Evolutionary conservation across 2,113 vertebrate genomes (phyloP).

Genomic region (Eudyptes chrysolophus): DNA sequence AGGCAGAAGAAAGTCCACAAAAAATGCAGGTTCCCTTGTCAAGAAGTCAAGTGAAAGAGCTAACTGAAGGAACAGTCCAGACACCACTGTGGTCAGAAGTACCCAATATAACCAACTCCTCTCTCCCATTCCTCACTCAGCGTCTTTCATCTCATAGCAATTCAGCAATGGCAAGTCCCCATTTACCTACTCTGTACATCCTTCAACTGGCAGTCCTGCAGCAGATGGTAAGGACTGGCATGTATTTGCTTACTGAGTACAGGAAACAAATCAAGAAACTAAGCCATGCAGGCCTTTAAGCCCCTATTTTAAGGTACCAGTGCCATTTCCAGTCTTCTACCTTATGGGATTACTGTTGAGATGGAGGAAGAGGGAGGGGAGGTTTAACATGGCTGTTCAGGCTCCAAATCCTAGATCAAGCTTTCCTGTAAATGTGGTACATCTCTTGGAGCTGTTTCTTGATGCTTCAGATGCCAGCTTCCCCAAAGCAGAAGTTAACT

Average conservation of each 20-base stretch:
- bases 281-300: neutral
- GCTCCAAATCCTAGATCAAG: neutral
- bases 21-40: neutral
- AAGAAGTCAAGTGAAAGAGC: neutral
- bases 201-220: neutral
- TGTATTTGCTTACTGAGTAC: neutral
- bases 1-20: neutral
- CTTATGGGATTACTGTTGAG: neutral
- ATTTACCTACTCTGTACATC: neutral
- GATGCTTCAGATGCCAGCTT: neutral
- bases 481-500: neutral
- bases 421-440: neutral
- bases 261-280: neutral
- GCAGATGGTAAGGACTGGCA: neutral
- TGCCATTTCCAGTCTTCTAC: neutral
- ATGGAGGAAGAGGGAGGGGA: neutral
- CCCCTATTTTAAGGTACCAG: neutral
- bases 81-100: neutral
- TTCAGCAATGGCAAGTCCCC: neutral
- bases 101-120: neutral
- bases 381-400: neutral
- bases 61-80: neutral
- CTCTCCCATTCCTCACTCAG: neutral
- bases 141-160: neutral
- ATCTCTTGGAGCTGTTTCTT: neutral